Conservation (phyloP, 2,113 vertebrate genomes). For the Hirundichthys speculiger region DNA sequence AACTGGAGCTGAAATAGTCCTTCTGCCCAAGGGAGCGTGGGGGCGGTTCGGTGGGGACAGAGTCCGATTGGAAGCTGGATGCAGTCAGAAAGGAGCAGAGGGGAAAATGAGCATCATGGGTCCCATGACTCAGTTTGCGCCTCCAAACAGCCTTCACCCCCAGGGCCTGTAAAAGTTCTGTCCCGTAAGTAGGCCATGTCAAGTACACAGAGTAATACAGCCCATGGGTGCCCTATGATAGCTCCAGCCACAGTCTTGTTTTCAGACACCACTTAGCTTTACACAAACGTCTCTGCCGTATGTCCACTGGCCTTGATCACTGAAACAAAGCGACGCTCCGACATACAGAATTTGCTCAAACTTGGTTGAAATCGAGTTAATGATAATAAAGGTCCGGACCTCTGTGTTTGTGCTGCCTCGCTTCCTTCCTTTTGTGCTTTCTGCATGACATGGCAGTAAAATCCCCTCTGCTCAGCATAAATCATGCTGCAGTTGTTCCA, state of each 20-base stretch:
- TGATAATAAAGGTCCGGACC: conserved; percentile 31
- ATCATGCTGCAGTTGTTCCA: conserved; percentile 32
- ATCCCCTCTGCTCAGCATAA: conserved; percentile 58
- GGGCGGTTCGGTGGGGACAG: conserved; percentile 22
- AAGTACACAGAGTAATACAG: conserved; percentile 28
- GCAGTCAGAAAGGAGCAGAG: conserved; percentile 26
- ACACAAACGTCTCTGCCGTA: background rate
- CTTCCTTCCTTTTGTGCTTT: conserved; percentile 20
- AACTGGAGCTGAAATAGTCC: conserved; percentile 56
- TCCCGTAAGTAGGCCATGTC: conserved; percentile 63
- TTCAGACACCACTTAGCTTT: conserved; percentile 9
- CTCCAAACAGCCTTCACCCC: conserved; percentile 63
- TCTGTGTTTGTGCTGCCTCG: conserved; percentile 18
- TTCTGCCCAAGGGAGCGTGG: conserved; percentile 42
- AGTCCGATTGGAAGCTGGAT: conserved; percentile 22
- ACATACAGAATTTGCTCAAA: background rate
- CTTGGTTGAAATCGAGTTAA: conserved; percentile 34
- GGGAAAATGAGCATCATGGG: conserved; percentile 38
- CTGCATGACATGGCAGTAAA: conserved; percentile 56
- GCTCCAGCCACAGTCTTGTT: conserved; percentile 32
- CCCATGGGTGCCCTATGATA: conserved; percentile 41
- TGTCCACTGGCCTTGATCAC: conserved; percentile 9
- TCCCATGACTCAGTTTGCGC: conserved; percentile 67
- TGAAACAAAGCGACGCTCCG: conserved; percentile 27
- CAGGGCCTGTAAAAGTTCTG: conserved; percentile 49